Evolutionary conservation across 2,113 vertebrate species (phyloP).

Genomic region (Amphilophus citrinellus): DNA sequence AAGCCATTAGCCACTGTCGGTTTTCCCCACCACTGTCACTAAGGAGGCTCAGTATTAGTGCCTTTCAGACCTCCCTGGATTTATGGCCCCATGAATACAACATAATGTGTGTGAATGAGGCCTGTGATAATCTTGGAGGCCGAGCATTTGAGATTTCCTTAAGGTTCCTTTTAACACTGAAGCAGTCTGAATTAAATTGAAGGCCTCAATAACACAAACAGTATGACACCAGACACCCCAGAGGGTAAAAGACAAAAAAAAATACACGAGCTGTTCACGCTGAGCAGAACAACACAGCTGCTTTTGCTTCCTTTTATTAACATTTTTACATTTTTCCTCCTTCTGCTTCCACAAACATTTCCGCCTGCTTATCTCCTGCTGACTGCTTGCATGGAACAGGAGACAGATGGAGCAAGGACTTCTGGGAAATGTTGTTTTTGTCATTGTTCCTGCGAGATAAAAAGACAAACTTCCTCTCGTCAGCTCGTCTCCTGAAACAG

Average conservation of each 20-base stretch:
- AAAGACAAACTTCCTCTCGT: not conserved
- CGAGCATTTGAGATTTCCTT: not conserved
- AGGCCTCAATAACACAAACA: not conserved
- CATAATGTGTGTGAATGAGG: no score
- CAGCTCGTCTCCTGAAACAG: not conserved
- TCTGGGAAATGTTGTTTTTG: slow-evolving; percentile 18
- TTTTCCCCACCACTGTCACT: no score
- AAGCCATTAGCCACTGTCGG: no score
- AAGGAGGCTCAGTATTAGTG: no score
- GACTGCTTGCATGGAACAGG: not conserved
- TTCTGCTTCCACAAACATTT: no score
- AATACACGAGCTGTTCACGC: not conserved
- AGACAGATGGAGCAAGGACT: not conserved
- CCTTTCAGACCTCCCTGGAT: no score
- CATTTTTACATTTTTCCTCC: not conserved
- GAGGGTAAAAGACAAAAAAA: not conserved
- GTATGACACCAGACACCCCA: not conserved
- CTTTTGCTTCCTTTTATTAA: not conserved
- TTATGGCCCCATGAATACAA: no score
- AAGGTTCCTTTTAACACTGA: not conserved
- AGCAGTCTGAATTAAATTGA: not conserved
- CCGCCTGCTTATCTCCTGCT: not conserved
- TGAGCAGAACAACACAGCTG: no score
- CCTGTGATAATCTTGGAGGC: not conserved
- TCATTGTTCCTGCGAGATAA: not conserved